Evolutionary conservation across 2,888 invertebrate genomes (phyloP), one percentile per base, ranked within the genome.

Genomic region (Sinodicranocentrus sp.): DNA sequence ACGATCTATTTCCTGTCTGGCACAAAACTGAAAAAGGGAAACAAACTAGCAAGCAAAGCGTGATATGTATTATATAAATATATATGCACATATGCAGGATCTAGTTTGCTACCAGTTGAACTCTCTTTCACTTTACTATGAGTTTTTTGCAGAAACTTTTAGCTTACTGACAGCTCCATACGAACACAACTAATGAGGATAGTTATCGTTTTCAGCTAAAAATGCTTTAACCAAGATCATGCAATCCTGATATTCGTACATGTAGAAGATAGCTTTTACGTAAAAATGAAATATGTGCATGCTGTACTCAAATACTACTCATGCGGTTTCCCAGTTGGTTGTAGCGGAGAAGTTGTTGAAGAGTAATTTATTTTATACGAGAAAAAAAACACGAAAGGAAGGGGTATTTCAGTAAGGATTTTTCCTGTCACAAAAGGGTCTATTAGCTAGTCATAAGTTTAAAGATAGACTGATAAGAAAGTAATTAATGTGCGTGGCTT

Each of bases 1-100:
- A 82, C 82, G 82, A 82, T 73, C 82, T 72, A 82, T 61, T 82
- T 82, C 82, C 82, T 82, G 82, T 67, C 73, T 82, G 68, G 19
- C 67, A 65, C 54, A 54, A 54, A 78, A 57, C 61, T 61, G 21
- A 68, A 77, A 79, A 59, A 63, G 59, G 72, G 63, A 54, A 65
- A 44, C 80, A 65, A 65, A 72, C 80, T 43, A 72, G 71, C 80
- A 54, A 80, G 65, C 52, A 54, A 65, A 67, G 44, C 23, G 10
- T 71, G 48, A 33, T 63, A 61, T 26, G 63, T 43, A 33, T 33
- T 6, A 3, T 33, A 6, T 6, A 33, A 10, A 33, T 33, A 10
- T 33, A 10, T n/a, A n/a, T n/a, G n/a, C n/a, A 10, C 10, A 33
- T 3, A 10, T 33, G 33, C 10, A 33, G 33, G 33, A n/a, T 33